phyloP scores from a whole-genome alignment of 2,888 invertebrate species.

The Masnerella sp. region DNA sequence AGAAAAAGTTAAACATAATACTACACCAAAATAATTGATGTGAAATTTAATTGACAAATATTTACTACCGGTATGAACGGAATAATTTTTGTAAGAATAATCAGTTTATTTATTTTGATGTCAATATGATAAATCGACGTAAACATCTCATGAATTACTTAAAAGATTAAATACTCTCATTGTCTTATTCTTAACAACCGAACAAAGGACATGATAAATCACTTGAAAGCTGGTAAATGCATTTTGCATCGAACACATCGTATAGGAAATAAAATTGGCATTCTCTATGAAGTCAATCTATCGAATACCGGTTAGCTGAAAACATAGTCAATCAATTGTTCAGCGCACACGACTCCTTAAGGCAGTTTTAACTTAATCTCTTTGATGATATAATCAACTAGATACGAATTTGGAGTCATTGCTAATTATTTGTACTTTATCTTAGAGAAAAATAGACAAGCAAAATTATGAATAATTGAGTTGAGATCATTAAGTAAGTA shows the following conservation, averaged over 20 bases:
- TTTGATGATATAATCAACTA: slow-evolving; percentile 63
- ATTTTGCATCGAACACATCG: slow-evolving; percentile 40
- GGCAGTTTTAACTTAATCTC: slow-evolving; percentile 64
- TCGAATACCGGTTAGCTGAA: slow-evolving; percentile 49
- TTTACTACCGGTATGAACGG: too few species aligned
- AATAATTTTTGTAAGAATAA: background rate
- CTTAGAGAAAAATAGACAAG: too few species aligned
- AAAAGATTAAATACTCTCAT: slow-evolving; percentile 15
- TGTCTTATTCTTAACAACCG: slow-evolving; percentile 22
- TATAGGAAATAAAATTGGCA: slow-evolving; percentile 47
- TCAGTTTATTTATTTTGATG: background rate
- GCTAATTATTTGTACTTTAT: background rate
- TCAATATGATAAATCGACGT: slow-evolving; percentile 9
- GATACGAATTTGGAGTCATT: slow-evolving; percentile 23
- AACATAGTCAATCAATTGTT: slow-evolving; percentile 60
- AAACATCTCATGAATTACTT: slow-evolving; percentile 15
- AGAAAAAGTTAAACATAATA: too few species aligned
- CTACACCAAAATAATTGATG: too few species aligned
- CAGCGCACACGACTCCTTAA: slow-evolving; percentile 52
- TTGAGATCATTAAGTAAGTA: too few species aligned
- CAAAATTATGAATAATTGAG: background rate
- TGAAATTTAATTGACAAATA: too few species aligned
- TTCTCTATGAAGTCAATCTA: slow-evolving; percentile 55
- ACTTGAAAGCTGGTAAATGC: slow-evolving; percentile 45
- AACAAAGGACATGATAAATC: slow-evolving; percentile 39